Evolutionary conservation across 2,797 vertebrate species (phyloP).

Genomic region (Spea hammondii): DNA sequence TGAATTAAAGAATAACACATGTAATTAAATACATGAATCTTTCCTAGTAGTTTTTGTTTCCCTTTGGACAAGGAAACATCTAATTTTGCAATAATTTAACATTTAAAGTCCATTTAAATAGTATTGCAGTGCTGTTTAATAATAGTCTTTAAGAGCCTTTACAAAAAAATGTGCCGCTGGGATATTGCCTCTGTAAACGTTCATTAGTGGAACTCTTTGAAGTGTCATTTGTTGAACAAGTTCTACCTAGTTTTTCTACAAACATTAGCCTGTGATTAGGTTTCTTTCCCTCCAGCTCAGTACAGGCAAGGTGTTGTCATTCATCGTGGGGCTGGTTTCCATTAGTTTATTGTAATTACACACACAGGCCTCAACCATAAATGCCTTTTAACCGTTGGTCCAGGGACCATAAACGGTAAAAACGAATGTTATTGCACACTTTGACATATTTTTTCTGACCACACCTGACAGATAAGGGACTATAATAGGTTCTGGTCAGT

Average conservation of each 20-base stretch:
- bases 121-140: background rate
- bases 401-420: background rate
- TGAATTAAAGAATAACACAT: background rate
- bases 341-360: constrained; percentile 17
- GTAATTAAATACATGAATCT: background rate
- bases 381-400: background rate
- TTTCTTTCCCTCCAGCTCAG: constrained; percentile 18
- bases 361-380: background rate
- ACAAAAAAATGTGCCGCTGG: background rate
- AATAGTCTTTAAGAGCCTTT: background rate
- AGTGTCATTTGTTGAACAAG: constrained; percentile 41
- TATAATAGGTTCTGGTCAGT: background rate
- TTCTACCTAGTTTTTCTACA: constrained; percentile 18
- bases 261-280: constrained; percentile 4
- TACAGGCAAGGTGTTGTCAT: constrained; percentile 26
- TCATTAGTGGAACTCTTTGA: constrained; percentile 18
- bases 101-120: background rate
- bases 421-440: background rate
- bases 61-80: background rate
- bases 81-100: background rate
- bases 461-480: background rate
- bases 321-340: background rate
- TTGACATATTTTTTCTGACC: background rate
- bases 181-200: background rate
- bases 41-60: background rate